A percentile compares a stretch with the other conserved stretches of the same genome.
These are phyloP conservation scores for Argya squamiceps DNA, from an alignment of 2,797 vertebrate genomes.

Conservation along the genomic window DNA sequence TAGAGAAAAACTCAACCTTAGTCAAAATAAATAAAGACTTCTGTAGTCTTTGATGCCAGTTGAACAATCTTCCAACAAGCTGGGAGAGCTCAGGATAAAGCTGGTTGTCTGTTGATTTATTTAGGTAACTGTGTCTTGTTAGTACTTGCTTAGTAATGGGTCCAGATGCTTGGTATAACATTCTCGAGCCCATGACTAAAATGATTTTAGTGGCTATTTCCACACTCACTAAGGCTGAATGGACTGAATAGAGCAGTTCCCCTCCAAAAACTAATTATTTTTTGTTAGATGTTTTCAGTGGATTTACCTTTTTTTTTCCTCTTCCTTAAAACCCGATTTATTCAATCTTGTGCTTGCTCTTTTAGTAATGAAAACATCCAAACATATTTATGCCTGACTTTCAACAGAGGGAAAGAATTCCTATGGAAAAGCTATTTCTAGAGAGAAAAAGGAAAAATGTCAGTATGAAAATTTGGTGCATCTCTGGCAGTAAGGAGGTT, in stretches of 20 bases:
- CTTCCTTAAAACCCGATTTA: neutral
- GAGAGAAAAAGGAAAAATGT: neutral
- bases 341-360: neutral
- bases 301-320: neutral
- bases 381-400: neutral
- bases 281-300: neutral
- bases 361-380: neutral
- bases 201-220: neutral
- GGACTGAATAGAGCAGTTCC: neutral
- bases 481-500: neutral
- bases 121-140: neutral
- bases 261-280: neutral
- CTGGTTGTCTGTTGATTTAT: neutral
- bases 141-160: constrained; percentile 2
- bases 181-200: neutral
- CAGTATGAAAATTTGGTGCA: neutral
- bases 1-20: neutral
- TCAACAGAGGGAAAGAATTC: neutral
- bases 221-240: neutral
- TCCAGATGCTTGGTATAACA: neutral
- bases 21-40: neutral
- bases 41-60: neutral
- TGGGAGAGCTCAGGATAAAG: neutral
- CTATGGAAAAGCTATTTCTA: neutral
- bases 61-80: neutral